phyloP scores from a whole-genome alignment of 2,113 vertebrate species.

The Mellivora capensis region DNA sequence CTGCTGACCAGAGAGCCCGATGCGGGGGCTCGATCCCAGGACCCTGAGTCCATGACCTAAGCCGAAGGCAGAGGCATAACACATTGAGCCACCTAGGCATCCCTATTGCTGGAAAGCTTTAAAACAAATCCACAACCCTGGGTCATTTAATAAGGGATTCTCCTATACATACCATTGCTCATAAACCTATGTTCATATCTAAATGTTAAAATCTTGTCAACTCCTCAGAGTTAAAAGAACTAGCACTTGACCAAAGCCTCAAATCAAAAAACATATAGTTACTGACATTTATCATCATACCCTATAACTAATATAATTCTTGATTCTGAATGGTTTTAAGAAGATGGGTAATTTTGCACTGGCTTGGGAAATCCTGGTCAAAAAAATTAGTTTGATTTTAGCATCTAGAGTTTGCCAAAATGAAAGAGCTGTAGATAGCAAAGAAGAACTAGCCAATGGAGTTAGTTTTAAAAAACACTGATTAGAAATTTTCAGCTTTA shows the following conservation, averaged over 20 bases:
- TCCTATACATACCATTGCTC: not conserved
- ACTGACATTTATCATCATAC: not conserved
- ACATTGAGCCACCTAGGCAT: no score
- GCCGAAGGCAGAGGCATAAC: no score
- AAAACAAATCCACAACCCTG: conserved; percentile 3
- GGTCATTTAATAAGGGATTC: not conserved
- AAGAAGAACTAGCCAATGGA: not conserved
- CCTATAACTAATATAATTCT: conserved; percentile 14
- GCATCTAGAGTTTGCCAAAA: not conserved
- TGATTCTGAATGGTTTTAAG: not conserved
- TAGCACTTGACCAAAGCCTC: not conserved
- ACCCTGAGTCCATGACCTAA: no score
- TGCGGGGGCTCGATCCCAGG: no score
- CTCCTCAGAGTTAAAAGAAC: not conserved
- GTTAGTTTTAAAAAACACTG: not conserved
- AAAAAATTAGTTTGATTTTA: not conserved
- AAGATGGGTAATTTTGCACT: not conserved
- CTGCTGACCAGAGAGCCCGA: no score
- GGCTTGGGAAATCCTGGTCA: not conserved
- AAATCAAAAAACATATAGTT: not conserved
- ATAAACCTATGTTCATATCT: not conserved
- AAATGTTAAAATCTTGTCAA: conserved; percentile 13
- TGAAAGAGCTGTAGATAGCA: not conserved
- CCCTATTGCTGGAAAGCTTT: not conserved
- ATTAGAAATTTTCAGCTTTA: not conserved